Evolutionary conservation across 2,113 vertebrate species (phyloP), one percentile per base, ranked within the genome.

Genomic region (Balaeniceps rex): DNA sequence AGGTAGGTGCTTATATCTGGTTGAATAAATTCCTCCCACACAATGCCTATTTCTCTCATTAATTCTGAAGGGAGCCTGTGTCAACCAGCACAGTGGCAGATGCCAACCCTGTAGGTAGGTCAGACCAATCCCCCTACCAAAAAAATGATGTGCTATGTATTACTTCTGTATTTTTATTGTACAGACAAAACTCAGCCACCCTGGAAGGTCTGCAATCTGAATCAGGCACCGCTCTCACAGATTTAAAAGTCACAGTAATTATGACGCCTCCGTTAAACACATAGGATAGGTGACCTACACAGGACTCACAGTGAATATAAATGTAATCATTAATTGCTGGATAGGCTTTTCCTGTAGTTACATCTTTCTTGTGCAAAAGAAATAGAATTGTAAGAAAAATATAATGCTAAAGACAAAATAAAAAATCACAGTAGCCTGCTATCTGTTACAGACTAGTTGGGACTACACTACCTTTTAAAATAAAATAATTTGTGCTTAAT

Each of bases 401-500:
- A 36, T 33, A 85, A 72, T 38, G 22, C 25, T 75, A 51, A 46
- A 77, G 23, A 72, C 74, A 69, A 90, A 93, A 83, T 58, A 61
- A 81, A 88, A 89, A 69, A 42, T 34, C 49, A 65, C 23, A 49
- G 31, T 54, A 76, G 24, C 65, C 36, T 64, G n/a, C 34, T 86
- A 31, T 83, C 84, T 76, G 83, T 75, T 71, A 64, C 46, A 94
- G 83, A 81, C 63, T 96, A 60, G 33, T 93, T 75, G 78, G 83
- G 75, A 88, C 64, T 89, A 83, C 47, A 85, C 49, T 77, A 94
- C 89, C 74, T 98, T 91, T 95, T 97, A 96, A 97, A 96, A 96
- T 86, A 92, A 96, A 97, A 98, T 83, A 97, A 97, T 95, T 94
- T 97, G 90, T 98, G 89, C 83, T 97, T 97, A 97, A 97, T 97